These are phyloP conservation scores for Drosophila elegans DNA, from an alignment of 1,140 invertebrate genomes.

Conservation along the genomic window DNA sequence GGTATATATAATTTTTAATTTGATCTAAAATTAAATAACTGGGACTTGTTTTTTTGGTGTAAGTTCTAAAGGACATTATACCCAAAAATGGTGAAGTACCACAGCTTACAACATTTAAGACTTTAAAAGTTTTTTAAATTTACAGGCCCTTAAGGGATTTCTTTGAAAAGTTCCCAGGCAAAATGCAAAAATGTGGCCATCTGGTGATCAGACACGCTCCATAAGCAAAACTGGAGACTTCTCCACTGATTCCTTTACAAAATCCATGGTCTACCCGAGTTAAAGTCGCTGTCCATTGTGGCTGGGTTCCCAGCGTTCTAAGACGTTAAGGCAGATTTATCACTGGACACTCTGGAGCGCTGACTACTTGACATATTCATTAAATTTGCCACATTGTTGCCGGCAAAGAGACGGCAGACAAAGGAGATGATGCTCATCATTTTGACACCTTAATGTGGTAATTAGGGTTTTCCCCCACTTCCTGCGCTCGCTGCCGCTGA, in stretches of 20 bases:
- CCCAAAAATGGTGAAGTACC: background rate
- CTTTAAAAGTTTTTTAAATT: background rate
- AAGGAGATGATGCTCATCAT: slow-evolving; percentile 72
- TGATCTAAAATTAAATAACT: no score
- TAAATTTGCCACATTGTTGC: slow-evolving; percentile 82
- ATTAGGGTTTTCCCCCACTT: slow-evolving; percentile 67
- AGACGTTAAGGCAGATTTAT: slow-evolving; percentile 72
- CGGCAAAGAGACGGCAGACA: slow-evolving; percentile 38
- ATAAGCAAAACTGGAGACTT: slow-evolving; percentile 43
- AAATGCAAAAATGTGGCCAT: slow-evolving; percentile 28
- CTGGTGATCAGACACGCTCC: slow-evolving; percentile 51
- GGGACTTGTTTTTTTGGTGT: no score
- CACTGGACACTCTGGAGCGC: slow-evolving; percentile 68
- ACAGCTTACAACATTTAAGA: background rate
- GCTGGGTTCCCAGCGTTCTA: slow-evolving; percentile 49
- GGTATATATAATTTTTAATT: no score
- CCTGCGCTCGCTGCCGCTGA: slow-evolving; percentile 18
- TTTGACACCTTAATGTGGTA: slow-evolving; percentile 84
- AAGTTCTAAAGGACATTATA: background rate
- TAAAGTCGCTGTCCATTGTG: slow-evolving; percentile 21
- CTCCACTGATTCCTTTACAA: slow-evolving; percentile 3
- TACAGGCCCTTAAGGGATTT: background rate
- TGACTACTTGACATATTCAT: slow-evolving; percentile 82
- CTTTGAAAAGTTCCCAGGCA: slow-evolving; percentile 19
- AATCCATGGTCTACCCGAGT: background rate